phyloP scores from a whole-genome alignment of 2,797 vertebrate species.

The Ptychobarbus kaznakovi region DNA sequence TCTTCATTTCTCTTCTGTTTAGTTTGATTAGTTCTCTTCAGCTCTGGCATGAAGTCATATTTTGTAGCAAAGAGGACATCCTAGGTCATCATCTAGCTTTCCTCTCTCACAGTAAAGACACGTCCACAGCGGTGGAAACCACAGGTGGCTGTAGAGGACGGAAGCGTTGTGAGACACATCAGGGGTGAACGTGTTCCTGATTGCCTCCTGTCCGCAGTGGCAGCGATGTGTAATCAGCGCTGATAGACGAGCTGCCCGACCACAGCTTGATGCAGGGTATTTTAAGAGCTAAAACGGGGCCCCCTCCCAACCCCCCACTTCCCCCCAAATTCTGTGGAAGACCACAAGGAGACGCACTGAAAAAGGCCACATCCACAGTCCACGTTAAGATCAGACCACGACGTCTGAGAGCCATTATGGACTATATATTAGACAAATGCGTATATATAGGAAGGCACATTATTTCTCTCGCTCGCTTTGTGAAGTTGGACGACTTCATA shows the following conservation, averaged over 20 bases:
- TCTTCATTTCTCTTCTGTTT: not conserved
- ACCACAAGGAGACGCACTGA: constrained; percentile 31
- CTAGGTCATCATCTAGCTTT: not conserved
- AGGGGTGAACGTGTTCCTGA: constrained; percentile 30
- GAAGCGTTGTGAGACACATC: not conserved
- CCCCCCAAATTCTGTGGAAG: constrained; percentile 19
- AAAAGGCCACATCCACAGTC: constrained; percentile 29
- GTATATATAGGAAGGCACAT: not conserved
- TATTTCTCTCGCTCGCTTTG: not conserved
- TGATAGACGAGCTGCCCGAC: constrained; percentile 21
- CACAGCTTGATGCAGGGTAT: constrained; percentile 23
- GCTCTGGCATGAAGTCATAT: constrained; percentile 17
- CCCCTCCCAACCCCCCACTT: constrained; percentile 10
- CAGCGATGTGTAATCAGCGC: constrained; percentile 31
- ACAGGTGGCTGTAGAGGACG: constrained; percentile 16
- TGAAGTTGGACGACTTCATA: not conserved
- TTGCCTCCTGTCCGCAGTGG: constrained; percentile 4
- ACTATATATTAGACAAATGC: constrained; percentile 13
- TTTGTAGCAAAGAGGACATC: not conserved
- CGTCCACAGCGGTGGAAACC: constrained; percentile 2
- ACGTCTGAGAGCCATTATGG: constrained; percentile 30
- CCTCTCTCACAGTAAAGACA: constrained; percentile 13
- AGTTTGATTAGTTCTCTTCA: not conserved
- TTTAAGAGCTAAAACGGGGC: constrained; percentile 33
- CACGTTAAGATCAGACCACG: constrained; percentile 30